Conservation (phyloP, 2,888 invertebrate genomes). For the Chymomyza fuscimana region DNA sequence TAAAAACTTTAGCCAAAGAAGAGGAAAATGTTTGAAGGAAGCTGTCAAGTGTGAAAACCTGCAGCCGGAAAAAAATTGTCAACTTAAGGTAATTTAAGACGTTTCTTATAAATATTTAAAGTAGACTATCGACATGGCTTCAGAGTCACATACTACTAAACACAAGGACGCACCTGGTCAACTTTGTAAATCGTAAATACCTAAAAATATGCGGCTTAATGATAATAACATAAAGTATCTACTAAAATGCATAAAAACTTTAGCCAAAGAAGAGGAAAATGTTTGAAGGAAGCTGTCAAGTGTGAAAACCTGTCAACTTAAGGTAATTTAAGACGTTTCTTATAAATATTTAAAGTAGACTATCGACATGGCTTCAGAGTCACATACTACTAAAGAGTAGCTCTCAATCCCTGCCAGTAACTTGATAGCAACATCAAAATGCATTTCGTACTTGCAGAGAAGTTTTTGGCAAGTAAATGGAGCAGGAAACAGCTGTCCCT, state of each 20-base stretch:
- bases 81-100: constrained; percentile 56
- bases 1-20: constrained; percentile 33
- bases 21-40: neutral
- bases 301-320: constrained; percentile 36
- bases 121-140: constrained; percentile 25
- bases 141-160: neutral
- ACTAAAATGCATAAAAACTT: constrained; percentile 45
- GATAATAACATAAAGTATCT: constrained; percentile 54
- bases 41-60: constrained; percentile 20
- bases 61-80: constrained; percentile 27
- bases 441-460: constrained; percentile 58
- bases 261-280: constrained; percentile 8
- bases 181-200: too few species aligned
- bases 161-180: too few species aligned
- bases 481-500: constrained; percentile 71
- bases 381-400: neutral
- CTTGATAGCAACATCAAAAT: constrained; percentile 44
- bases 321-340: constrained; percentile 54
- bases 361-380: constrained; percentile 22
- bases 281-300: neutral
- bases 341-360: constrained; percentile 47
- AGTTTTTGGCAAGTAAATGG: constrained; percentile 69
- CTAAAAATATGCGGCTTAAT: constrained; percentile 42
- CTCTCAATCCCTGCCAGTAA: neutral
- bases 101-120: constrained; percentile 50